Conservation (phyloP, 2,797 vertebrate genomes). For the Gymnothorax reevesii region DNA sequence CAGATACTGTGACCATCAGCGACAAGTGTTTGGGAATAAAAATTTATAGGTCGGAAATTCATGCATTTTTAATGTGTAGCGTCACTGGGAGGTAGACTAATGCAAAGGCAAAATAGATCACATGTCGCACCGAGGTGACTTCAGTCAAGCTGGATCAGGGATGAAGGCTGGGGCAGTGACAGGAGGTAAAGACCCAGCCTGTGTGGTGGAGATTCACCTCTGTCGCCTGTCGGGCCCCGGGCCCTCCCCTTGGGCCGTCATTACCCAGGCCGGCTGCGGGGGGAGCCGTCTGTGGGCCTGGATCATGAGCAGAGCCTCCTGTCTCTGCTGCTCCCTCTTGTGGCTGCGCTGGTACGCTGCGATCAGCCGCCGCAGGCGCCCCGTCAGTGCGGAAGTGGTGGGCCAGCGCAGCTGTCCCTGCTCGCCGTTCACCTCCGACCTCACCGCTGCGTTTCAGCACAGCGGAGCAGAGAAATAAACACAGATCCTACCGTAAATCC, state of each 20-base stretch:
- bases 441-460: conserved; percentile 73
- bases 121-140: background rate
- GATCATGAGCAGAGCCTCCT: conserved; percentile 67
- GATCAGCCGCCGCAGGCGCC: conserved; percentile 90
- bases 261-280: conserved; percentile 83
- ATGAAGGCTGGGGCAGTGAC: background rate
- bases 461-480: background rate
- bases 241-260: conserved; percentile 89
- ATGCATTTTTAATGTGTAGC: background rate
- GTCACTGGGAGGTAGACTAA: background rate
- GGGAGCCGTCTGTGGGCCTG: conserved; percentile 76
- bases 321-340: conserved; percentile 88
- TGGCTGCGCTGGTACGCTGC: conserved; percentile 93
- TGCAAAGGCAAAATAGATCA: background rate
- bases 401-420: conserved; percentile 88
- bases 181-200: background rate
- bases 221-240: conserved; percentile 77
- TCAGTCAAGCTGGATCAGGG: background rate
- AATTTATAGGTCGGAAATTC: background rate
- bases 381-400: conserved; percentile 89
- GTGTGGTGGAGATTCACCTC: conserved; percentile 71
- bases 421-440: conserved; percentile 79
- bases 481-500: background rate
- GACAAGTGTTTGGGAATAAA: background rate
- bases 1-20: too few relatives aligned